Conservation (phyloP, 2,797 vertebrate species). For the Myotis vivesi region DNA sequence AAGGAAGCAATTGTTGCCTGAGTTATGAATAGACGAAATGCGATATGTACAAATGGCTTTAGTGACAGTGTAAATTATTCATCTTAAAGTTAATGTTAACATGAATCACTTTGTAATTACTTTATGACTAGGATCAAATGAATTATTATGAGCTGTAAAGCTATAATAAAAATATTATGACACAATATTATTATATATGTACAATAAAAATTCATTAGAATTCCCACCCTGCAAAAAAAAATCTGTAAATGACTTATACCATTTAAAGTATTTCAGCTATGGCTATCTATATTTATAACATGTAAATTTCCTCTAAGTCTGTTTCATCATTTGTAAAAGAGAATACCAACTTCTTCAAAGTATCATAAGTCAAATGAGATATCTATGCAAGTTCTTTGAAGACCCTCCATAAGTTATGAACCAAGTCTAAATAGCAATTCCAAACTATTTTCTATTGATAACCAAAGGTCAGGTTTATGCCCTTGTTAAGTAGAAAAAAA, state of each 20-base stretch:
- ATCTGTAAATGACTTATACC: neutral
- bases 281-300: neutral
- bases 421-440: neutral
- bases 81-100: constrained; percentile 54
- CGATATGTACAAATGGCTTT: neutral
- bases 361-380: neutral
- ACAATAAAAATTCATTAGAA: constrained; percentile 38
- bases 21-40: constrained; percentile 34
- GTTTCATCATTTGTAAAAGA: neutral
- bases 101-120: constrained; percentile 64
- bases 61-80: constrained; percentile 34
- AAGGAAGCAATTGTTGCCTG: neutral
- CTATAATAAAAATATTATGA: constrained; percentile 43
- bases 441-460: neutral
- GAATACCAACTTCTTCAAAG: neutral
- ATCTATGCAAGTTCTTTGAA: neutral
- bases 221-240: neutral
- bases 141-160: constrained; percentile 43
- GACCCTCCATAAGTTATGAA: neutral
- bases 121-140: constrained; percentile 11
- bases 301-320: neutral
- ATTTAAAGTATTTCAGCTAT: neutral
- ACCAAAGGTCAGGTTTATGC: neutral
- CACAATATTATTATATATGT: constrained; percentile 30
- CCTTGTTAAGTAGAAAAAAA: neutral